Evolutionary conservation across 1,140 invertebrate genomes (phyloP).

Genomic region (Lasioglossum albipes): DNA sequence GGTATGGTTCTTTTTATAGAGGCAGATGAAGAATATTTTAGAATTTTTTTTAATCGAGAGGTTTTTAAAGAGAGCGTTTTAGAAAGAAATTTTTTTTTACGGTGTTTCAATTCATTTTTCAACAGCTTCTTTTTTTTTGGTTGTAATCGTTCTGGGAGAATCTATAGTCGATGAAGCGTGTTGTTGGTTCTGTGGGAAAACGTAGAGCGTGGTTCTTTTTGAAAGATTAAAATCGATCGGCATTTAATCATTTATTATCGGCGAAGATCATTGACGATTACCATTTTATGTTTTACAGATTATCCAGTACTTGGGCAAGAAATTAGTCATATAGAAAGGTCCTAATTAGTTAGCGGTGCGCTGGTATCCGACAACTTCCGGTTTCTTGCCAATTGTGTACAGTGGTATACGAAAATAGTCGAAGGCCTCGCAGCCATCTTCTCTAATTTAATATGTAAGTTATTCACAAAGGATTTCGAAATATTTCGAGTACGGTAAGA

Average conservation of each 20-base stretch:
- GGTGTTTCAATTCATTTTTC: not conserved
- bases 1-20: slow-evolving; percentile 66
- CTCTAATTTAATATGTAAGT: slow-evolving; percentile 1
- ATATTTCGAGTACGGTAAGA: not conserved
- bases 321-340: slow-evolving; percentile 1
- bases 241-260: not conserved
- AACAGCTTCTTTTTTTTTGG: not conserved
- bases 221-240: not conserved
- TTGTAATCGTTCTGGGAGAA: not conserved
- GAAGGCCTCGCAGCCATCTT: not conserved
- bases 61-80: not conserved
- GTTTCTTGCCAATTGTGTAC: not conserved
- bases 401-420: not conserved
- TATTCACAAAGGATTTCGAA: not conserved
- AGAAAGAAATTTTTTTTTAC: not conserved
- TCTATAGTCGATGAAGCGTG: not conserved
- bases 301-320: slow-evolving; percentile 12
- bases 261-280: slow-evolving; percentile 9
- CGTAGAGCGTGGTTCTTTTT: not conserved
- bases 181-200: slow-evolving; percentile 4
- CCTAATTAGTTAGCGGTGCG: not conserved
- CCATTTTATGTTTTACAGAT: slow-evolving; percentile 30
- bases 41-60: not conserved
- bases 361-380: not conserved
- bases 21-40: not conserved